A percentile compares a stretch with the other conserved stretches of the same genome.
Conservation (phyloP, 2,888 invertebrate genomes). For the Cartodere bifasciata region DNA sequence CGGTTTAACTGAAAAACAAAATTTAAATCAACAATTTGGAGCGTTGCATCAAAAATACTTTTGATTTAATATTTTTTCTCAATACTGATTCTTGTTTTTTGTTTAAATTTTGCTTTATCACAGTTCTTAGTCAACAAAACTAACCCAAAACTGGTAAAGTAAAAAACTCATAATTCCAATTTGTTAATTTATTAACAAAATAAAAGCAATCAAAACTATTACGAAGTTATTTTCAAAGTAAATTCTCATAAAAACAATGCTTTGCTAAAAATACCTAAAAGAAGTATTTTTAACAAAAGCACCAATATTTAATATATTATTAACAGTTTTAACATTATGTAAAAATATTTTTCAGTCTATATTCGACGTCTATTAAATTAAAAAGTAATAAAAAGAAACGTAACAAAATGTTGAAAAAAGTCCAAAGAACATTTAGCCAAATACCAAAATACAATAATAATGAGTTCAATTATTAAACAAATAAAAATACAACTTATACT, state of each 20-base stretch:
- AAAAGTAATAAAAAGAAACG: conserved; percentile 11
- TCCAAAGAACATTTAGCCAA: conserved; percentile 20
- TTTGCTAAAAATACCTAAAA: too few species aligned
- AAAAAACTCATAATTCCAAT: too few species aligned
- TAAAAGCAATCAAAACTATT: too few species aligned
- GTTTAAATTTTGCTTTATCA: too few species aligned
- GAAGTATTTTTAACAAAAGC: too few species aligned
- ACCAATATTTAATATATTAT: conserved; percentile 12
- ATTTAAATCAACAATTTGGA: conserved; percentile 10
- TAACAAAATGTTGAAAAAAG: conserved; percentile 16
- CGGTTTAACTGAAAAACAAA: conserved; percentile 9
- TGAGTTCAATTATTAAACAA: conserved; percentile 18
- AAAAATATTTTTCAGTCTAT: conserved; percentile 31
- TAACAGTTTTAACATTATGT: conserved; percentile 22
- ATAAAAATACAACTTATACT: conserved; percentile 16
- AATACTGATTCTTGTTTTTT: too few species aligned
- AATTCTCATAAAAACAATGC: too few species aligned
- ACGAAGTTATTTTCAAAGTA: too few species aligned
- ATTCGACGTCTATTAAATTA: conserved; percentile 18
- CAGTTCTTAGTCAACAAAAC: too few species aligned
- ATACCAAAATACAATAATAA: conserved; percentile 19
- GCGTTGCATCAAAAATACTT: conserved; percentile 10
- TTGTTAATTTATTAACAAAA: too few species aligned
- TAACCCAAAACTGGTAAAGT: too few species aligned
- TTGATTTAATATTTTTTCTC: too few species aligned